Percentiles rank a stretch among this genome's conserved stretches.
phyloP scores from a whole-genome alignment of 2,113 vertebrate genomes.

The Castor canadensis region DNA sequence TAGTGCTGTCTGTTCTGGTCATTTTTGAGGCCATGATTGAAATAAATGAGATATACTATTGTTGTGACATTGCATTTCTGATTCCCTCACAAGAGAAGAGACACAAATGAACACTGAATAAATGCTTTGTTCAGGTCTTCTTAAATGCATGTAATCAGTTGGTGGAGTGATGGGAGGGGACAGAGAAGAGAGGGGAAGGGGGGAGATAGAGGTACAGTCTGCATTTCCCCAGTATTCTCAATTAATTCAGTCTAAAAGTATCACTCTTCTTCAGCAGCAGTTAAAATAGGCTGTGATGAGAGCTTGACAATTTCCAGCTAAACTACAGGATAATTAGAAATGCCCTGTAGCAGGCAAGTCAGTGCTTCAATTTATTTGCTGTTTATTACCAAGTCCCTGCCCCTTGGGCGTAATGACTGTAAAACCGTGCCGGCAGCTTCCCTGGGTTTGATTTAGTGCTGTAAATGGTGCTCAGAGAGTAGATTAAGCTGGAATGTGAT shows the following conservation, averaged over 20 bases:
- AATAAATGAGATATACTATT: conserved; percentile 89
- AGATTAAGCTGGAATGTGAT: conserved; percentile 98
- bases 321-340: conserved; percentile 96
- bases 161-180: background rate
- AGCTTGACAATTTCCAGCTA: conserved; percentile 89
- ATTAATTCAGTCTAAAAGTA: conserved; percentile 87
- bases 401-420: conserved; percentile 94
- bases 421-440: conserved; percentile 92
- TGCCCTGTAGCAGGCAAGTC: conserved; percentile 95
- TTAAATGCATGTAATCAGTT: conserved; percentile 54
- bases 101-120: conserved; percentile 63
- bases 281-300: conserved; percentile 86
- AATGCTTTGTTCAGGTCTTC: conserved; percentile 57
- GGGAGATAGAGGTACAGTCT: background rate
- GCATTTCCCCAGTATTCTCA: conserved; percentile 79
- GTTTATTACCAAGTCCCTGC: conserved; percentile 93
- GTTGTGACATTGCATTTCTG: conserved; percentile 85
- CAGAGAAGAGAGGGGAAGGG: background rate
- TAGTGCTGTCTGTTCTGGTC: conserved; percentile 81
- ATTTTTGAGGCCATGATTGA: conserved; percentile 84
- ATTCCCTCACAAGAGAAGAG: conserved; percentile 80
- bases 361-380: conserved; percentile 96
- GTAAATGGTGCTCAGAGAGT: conserved; percentile 92
- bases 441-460: conserved; percentile 93
- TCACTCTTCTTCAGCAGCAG: conserved; percentile 84